A percentile compares a stretch with the other conserved stretches of the same genome.
These are phyloP conservation scores for Drosophila punjabiensis DNA, from an alignment of 1,140 invertebrate genomes.

Conservation along the genomic window DNA sequence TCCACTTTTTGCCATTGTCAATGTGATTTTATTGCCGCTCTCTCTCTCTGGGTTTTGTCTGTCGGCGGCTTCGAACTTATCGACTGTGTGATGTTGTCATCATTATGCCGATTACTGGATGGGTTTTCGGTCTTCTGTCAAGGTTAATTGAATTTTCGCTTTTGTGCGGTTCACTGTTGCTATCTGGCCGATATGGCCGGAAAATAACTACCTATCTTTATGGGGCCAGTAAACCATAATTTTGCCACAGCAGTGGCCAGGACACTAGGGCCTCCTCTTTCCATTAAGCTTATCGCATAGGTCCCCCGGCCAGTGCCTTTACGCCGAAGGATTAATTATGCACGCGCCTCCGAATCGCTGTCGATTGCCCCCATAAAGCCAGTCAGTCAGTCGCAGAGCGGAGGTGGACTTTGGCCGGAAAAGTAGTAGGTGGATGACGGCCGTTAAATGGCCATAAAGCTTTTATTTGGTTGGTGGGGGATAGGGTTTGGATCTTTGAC, in stretches of 20 bases:
- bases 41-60: conserved; percentile 17
- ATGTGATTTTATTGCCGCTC: conserved; percentile 64
- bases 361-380: conserved; percentile 59
- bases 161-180: conserved; percentile 42
- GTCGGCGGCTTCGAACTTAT: conserved; percentile 41
- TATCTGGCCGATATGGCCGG: conserved; percentile 56
- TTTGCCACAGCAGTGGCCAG: conserved; percentile 54
- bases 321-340: conserved; percentile 52
- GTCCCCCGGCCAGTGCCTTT: conserved; percentile 15
- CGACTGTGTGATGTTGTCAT: conserved; percentile 60
- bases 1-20: conserved; percentile 72
- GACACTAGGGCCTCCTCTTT: conserved; percentile 10
- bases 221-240: conserved; percentile 69
- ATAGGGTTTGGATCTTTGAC: neutral
- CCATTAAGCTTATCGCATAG: conserved; percentile 24
- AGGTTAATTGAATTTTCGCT: conserved; percentile 77
- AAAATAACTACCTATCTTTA: conserved; percentile 62
- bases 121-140: conserved; percentile 40
- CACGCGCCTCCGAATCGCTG: conserved; percentile 52
- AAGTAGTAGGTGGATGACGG: neutral
- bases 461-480: conserved; percentile 1
- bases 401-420: conserved; percentile 38
- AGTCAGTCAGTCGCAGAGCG: conserved; percentile 15
- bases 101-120: conserved; percentile 60
- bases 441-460: conserved; percentile 16